Conservation (phyloP, 2,113 vertebrate genomes). For the Arvicanthis niloticus region DNA sequence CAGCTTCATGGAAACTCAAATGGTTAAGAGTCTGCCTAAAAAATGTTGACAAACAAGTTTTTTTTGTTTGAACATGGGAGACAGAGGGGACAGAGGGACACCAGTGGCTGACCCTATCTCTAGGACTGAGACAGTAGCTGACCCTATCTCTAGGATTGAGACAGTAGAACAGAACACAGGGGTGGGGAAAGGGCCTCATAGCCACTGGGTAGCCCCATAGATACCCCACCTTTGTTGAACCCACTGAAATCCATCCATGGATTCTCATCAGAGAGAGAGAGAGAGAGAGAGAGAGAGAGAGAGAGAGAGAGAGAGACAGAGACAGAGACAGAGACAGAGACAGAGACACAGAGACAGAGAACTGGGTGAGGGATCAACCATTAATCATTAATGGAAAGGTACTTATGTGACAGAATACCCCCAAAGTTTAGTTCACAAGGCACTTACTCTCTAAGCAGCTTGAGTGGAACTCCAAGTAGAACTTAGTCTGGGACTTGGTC, state of each 20-base stretch:
- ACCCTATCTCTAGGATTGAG: background rate
- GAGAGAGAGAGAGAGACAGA: too few species aligned
- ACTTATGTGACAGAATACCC: rapidly evolving
- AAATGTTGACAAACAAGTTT: background rate
- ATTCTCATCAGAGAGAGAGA: background rate
- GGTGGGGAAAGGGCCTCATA: background rate
- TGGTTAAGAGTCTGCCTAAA: background rate
- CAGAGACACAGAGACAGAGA: background rate
- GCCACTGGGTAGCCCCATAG: background rate
- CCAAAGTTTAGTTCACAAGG: background rate
- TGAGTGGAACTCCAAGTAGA: conserved; percentile 98
- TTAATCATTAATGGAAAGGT: background rate
- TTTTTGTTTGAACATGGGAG: too few species aligned
- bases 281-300: too few species aligned
- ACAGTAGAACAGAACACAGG: background rate
- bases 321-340: too few species aligned
- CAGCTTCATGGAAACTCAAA: rapidly evolving
- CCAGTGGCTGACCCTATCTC: background rate
- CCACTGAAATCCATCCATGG: rapidly evolving
- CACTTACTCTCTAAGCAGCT: conserved; percentile 95
- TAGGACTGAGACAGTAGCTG: background rate
- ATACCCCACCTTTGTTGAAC: background rate
- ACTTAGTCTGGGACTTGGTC: conserved; percentile 98
- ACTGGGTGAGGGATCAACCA: rapidly evolving
- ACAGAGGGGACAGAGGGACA: background rate